Evolutionary conservation across 2,797 vertebrate genomes (phyloP), one percentile per base, ranked within the genome.

Genomic region (Coccyzus lansbergi): DNA sequence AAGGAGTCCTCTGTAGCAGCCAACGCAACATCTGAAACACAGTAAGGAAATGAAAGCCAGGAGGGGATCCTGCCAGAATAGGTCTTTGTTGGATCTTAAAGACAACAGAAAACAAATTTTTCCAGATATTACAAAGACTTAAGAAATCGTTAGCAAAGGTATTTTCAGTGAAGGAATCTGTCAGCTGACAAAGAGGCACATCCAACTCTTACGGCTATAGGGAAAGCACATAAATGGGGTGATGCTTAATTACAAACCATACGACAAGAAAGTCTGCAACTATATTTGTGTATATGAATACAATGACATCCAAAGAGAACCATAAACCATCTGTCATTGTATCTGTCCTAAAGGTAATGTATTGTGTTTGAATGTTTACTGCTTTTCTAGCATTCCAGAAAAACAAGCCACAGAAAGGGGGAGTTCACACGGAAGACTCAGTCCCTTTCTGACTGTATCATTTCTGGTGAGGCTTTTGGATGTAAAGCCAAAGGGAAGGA

Each of bases 11-110:
- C 36, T 13, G n/a, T 33, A 58, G 63, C 36, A 63, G 56, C 10
- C 20, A 68, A 28, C 0, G 1, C 31, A 68, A 58, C 0, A 0
- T 36, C 53, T 55, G 26, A 86, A 76, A 70, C 7, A 3, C 21
- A 22, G n/a, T 5, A 48, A 6, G 25, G 33, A 70, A 64, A 26
- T 28, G 33, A 86, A 76, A 69, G 44, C 7, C 58, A 70, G 38
- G 11, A 16, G 65, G 9, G 48, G 59, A 60, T 46, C 13, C 33
- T 25, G 7, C n/a, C 48, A 49, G 38, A 24, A 29, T 1, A 65
- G 40, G 16, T 83, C 62, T 63, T 53, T 2, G 2, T 31, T 60
- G 48, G 46, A 71, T 8, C 58, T 86, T 70, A 28, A 42, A n/a
- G 31, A 59, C 2, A 4, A 36, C 22, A 36, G 46, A 49, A 71